phyloP scores from a whole-genome alignment of 2,797 vertebrate species.

The Orestias chungarensis region DNA sequence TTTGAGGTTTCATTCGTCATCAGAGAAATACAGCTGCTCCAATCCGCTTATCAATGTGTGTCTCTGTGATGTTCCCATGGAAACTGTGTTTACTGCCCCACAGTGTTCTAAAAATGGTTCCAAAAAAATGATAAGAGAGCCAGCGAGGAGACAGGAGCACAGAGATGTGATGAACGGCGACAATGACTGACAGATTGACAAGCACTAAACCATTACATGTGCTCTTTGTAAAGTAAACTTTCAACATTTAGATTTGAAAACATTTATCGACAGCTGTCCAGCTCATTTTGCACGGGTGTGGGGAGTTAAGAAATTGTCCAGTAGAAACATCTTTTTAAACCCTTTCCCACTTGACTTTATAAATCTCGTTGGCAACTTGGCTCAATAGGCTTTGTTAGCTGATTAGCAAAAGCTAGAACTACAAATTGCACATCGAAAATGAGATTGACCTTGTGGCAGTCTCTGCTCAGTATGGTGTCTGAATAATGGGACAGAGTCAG shows the following conservation, averaged over 20 bases:
- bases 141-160: slow-evolving; percentile 74
- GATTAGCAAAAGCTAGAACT: slow-evolving; percentile 57
- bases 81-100: slow-evolving; percentile 88
- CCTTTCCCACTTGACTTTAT: slow-evolving; percentile 16
- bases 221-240: background rate
- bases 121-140: slow-evolving; percentile 85
- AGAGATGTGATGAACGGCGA: slow-evolving; percentile 67
- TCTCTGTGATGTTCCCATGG: slow-evolving; percentile 88
- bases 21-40: slow-evolving; percentile 81
- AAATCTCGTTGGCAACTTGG: slow-evolving; percentile 34
- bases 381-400: slow-evolving; percentile 36
- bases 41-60: slow-evolving; percentile 84
- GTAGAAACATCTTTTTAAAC: slow-evolving; percentile 17
- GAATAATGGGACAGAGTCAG: slow-evolving; percentile 53
- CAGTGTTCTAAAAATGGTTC: slow-evolving; percentile 84
- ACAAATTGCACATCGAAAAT: slow-evolving; percentile 56
- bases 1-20: slow-evolving; percentile 82
- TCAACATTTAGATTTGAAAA: background rate
- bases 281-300: background rate
- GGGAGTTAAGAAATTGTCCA: slow-evolving; percentile 16
- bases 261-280: background rate
- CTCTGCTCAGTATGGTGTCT: slow-evolving; percentile 42
- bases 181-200: slow-evolving; percentile 69
- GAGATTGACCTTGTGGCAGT: slow-evolving; percentile 60
- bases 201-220: background rate